Base-by-base conservation (phyloP, 2,797 vertebrate genomes). In the Okamejei kenojei region DNA sequence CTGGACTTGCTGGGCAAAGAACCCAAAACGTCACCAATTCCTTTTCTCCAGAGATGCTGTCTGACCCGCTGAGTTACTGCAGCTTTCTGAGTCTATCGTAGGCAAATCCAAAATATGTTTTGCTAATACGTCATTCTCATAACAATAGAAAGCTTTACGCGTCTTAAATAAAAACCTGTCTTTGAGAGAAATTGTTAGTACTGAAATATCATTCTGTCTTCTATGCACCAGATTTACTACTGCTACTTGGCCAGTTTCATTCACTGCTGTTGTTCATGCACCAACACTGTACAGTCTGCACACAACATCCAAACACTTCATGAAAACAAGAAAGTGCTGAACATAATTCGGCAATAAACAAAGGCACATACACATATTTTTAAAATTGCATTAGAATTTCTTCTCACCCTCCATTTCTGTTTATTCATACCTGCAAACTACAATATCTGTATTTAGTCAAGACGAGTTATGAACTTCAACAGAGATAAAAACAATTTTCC, bases 401-500 rank as follows among this genome's bases (percentile, higher is more conserved):
- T 92, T 92, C 90, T 76, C 45, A 92, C 58, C 90, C 54, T 15
- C 90, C 76, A 92, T 92, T 92, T 92, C 74, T 73, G 15, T 6
- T 13, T 26, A 76, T 54, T 58, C 71, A 92, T n/a, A 21, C 90
- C 61, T n/a, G 63, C 61, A 71, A 38, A 73, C 71, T 29, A 23
- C 6, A 54, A 91, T 2, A 92, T 74, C 0, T 92, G 29, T 73
- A 7, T 58, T 15, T 54, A 76, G 88, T 45, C 88, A 92, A 76
- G 71, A 10, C n/a, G 1, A 92, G 45, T 92, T 91, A 58, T 74
- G 73, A 54, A n/a, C 54, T 76, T 92, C 23, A 29, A 10, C 38
- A 92, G 32, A 91, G 65, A 35, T 58, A 92, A 6, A 19, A 54
- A 19, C 5, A 0, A 76, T 76, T 54, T 45, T 82, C 97, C 97